Base-by-base conservation (phyloP, 2,797 vertebrate genomes). In the Gastrophryne carolinensis region DNA sequence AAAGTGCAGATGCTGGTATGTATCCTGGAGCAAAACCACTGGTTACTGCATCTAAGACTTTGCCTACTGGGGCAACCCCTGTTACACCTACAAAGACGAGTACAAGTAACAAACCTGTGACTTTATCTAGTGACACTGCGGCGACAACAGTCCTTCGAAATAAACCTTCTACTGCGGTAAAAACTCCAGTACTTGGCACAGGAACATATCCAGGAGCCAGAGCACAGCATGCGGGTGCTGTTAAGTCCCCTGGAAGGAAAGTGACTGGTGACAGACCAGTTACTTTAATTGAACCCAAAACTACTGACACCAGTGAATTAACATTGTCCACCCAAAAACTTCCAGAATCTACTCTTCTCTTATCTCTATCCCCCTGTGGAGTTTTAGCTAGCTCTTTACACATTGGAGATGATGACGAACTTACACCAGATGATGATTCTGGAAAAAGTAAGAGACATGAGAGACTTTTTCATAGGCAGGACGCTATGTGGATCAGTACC, bases 401-500 rank as follows among this genome's bases (percentile, higher is more conserved):
- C 29, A 30, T 52, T n/a, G 66, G 61, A 49, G 87, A 81, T 49
- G 82, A 65, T 60, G 73, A 54, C 3, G 27, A 65, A 4, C 79
- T 79, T 3, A 69, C 30, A 32, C 65, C 54, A n/a, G 60, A 86
- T 86, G 83, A 86, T 32, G 80, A 86, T 27, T 69, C 80, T 17
- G 83, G 82, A 82, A 87, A 86, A 82, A 17, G 32, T 62, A 83
- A 89, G 82, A 72, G 88, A 60, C 86, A 87, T 27, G 89, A 89
- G 81, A 82, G 88, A 44, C 83, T 87, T n/a, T 89, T 90, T 80
- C 89, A 89, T 74, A 85, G 88, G 47, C 89, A 90, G 81, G 86
- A 89, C 83, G 89, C 89, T 61, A 85, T 89, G 64, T 88, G 89
- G 89, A 88, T 90, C 82, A 90, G 89, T 82, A 88, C 88, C 2